Percentiles rank a stretch among this genome's conserved stretches.
These are phyloP conservation scores for Odocoileus hemionus DNA, from an alignment of 2,113 vertebrate species.

Conservation along the genomic window DNA sequence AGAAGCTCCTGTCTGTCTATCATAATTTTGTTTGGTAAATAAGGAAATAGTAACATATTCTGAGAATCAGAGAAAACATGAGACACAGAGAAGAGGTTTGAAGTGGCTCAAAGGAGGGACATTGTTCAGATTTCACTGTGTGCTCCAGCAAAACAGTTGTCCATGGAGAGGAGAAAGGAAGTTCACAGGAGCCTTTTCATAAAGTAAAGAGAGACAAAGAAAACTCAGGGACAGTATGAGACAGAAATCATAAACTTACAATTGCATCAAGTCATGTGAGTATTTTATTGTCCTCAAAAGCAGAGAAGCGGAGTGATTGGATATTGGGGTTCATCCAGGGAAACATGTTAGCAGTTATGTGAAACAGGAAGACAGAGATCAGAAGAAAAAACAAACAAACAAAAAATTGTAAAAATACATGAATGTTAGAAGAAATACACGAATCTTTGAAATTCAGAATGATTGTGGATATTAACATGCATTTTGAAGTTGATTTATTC, in stretches of 20 bases:
- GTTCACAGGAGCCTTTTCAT: neutral
- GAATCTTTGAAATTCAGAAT: neutral
- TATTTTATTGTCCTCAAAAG: neutral
- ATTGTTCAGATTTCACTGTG: neutral
- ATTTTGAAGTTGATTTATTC: neutral
- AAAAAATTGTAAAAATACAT: neutral
- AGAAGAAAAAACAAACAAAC: neutral
- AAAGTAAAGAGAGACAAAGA: neutral
- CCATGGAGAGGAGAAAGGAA: neutral
- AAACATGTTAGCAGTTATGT: neutral
- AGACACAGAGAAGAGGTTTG: neutral
- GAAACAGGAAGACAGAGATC: neutral
- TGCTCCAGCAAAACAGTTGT: neutral
- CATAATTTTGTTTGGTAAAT: neutral
- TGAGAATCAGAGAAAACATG: neutral
- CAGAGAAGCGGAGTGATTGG: neutral
- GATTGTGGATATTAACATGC: neutral
- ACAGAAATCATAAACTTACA: neutral
- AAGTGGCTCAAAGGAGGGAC: neutral
- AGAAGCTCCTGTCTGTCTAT: neutral
- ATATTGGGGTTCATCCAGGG: neutral
- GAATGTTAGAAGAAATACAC: neutral
- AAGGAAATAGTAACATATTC: neutral
- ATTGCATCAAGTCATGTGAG: neutral
- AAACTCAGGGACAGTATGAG: neutral